A percentile compares a stretch with the other conserved stretches of the same genome.
These are phyloP conservation scores for Arion vulgaris DNA, from an alignment of 1,140 invertebrate species.

Conservation along the genomic window DNA sequence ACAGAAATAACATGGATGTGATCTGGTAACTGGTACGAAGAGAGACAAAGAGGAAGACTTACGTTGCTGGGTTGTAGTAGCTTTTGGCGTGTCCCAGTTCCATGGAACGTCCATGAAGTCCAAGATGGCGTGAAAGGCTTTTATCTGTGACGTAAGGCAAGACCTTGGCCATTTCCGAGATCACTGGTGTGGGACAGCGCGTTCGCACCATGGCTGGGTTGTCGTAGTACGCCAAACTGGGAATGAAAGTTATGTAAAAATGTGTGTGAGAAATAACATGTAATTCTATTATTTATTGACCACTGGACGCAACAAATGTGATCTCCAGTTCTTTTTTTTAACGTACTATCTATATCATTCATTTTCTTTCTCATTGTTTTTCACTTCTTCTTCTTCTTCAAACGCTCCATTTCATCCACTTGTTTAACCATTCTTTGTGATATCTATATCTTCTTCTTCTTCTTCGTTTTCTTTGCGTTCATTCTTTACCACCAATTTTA, in stretches of 20 bases:
- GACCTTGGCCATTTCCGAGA: constrained; percentile 65
- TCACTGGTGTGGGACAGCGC: constrained; percentile 64
- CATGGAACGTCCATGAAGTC: constrained; percentile 57
- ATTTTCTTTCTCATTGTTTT: too few species aligned
- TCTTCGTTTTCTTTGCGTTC: too few species aligned
- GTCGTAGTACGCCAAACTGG: constrained; percentile 62
- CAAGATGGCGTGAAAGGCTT: constrained; percentile 63
- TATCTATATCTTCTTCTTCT: too few species aligned
- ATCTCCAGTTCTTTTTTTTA: background rate
- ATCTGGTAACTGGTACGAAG: too few species aligned
- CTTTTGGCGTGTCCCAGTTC: constrained; percentile 63
- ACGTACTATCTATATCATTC: too few species aligned
- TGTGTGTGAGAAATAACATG: background rate
- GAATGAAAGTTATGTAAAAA: constrained; percentile 2
- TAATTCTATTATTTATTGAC: background rate
- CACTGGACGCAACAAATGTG: too few species aligned
- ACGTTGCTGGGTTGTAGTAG: constrained; percentile 70
- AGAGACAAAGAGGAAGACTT: constrained; percentile 4
- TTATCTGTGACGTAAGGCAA: constrained; percentile 66
- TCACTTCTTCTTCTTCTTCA: too few species aligned
- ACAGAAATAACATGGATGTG: too few species aligned
- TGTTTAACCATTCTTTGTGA: too few species aligned
- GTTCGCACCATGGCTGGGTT: constrained; percentile 58
- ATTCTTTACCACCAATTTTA: too few species aligned
- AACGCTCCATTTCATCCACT: too few species aligned